Evolutionary conservation across 1,140 invertebrate species (phyloP), one percentile per base, ranked within the genome.

Genomic region (Drosophila prosaltans): DNA sequence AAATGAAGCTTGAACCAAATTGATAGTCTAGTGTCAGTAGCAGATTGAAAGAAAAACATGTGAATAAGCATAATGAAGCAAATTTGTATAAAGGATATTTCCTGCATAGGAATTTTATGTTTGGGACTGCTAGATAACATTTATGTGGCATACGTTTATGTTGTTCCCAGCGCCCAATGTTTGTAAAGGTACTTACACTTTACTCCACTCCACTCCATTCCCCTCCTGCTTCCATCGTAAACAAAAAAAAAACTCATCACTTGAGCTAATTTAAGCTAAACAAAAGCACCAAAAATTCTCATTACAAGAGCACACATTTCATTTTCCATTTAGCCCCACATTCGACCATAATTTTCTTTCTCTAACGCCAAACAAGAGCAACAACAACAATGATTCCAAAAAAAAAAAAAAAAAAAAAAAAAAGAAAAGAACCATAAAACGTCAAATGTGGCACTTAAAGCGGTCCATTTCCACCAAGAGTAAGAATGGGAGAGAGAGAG

Each of bases 401-500:
- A 48, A 21, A 16, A 21, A 45, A 16, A 6, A 45, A 45, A 1
- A 21, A 26, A 3, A n/a, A n/a, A 24, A 45, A 48, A 45, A 24
- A 21, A 48, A 48, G 11, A 10, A 48, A 51, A 51, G 26, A 51
- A 54, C 84, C 83, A 88, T 88, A 88, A 88, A 88, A 88, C 74
- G 80, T 88, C 80, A 88, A 88, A 88, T 88, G 84, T 89, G 76
- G 72, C 84, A 89, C 83, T 88, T 88, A 89, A 88, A 89, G 83
- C 71, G 83, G 84, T 86, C 83, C 83, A 88, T 86, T 79, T 71
- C 67, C 65, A 45, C 7, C 28, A 26, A 16, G 30, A 59, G 9
- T 4, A 9, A 39, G 36, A 39, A 21, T 69, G 26, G 54, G 71
- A 65, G 45, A 26, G 45, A 26, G 21, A 26, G 21, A 51, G 10